A percentile compares a stretch with the other conserved stretches of the same genome.
Conservation (phyloP, 1,140 invertebrate genomes). For the Drosophila ercepeae region DNA sequence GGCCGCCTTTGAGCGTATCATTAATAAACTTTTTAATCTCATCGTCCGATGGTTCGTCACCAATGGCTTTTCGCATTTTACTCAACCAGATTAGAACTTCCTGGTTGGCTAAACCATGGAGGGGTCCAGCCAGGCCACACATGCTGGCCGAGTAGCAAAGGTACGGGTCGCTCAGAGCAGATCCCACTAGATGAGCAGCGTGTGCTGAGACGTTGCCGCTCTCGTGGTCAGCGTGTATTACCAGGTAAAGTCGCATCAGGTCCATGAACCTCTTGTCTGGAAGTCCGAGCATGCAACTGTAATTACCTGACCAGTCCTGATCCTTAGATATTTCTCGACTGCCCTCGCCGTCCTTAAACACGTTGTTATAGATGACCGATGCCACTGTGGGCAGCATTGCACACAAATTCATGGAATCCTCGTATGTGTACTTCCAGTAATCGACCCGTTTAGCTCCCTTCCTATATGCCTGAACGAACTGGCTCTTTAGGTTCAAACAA, state of each 20-base stretch:
- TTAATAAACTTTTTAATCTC: conserved; percentile 95
- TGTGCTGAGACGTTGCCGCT: conserved; percentile 98
- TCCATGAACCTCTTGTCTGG: conserved; percentile 93
- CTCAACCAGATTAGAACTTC: conserved; percentile 93
- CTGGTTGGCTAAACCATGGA: conserved; percentile 98
- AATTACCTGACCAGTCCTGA: conserved; percentile 97
- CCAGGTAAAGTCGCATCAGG: conserved; percentile 96
- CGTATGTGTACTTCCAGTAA: conserved; percentile 90
- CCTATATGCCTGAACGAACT: conserved; percentile 95
- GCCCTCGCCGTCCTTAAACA: conserved; percentile 92
- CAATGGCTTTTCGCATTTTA: conserved; percentile 91
- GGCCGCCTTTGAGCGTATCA: conserved; percentile 95
- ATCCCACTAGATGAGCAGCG: conserved; percentile 96
- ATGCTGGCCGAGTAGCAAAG: conserved; percentile 96
- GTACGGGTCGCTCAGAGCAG: conserved; percentile 96
- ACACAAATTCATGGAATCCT: conserved; percentile 97
- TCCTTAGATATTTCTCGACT: conserved; percentile 90
- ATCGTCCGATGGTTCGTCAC: conserved; percentile 93
- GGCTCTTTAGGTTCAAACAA: conserved; percentile 94
- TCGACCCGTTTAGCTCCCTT: conserved; percentile 66
- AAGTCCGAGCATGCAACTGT: conserved; percentile 94
- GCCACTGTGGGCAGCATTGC: conserved; percentile 96
- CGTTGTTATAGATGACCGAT: conserved; percentile 95
- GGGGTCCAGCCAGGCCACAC: conserved; percentile 96
- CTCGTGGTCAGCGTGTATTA: conserved; percentile 97